A percentile compares a stretch with the other conserved stretches of the same genome.
Conservation (phyloP, 1,140 invertebrate species). For the Drosophila equinoxialis region DNA sequence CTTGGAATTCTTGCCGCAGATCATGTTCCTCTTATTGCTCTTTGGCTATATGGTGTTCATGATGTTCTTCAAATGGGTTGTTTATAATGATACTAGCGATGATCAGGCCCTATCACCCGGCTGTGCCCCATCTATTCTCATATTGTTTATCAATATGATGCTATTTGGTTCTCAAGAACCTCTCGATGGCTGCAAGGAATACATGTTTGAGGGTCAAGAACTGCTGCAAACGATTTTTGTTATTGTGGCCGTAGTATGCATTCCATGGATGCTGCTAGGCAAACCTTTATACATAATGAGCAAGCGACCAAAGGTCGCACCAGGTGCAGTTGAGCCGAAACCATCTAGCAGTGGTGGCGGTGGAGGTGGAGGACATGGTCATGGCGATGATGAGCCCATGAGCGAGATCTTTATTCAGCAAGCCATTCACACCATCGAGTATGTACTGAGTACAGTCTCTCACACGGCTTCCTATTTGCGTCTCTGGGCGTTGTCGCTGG, state of each 20-base stretch:
- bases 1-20: constrained; percentile 96
- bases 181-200: constrained; percentile 86
- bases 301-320: constrained; percentile 22
- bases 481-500: constrained; percentile 97
- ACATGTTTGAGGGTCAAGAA: constrained; percentile 90
- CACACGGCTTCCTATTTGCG: constrained; percentile 98
- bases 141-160: constrained; percentile 97
- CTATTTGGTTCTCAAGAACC: constrained; percentile 85
- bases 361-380: constrained; percentile 39
- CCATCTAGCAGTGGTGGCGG: constrained; percentile 1
- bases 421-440: constrained; percentile 98
- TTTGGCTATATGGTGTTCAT: constrained; percentile 97
- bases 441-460: constrained; percentile 96
- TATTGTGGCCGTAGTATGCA: constrained; percentile 90
- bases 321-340: constrained; percentile 22
- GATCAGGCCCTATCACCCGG: constrained; percentile 84
- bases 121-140: constrained; percentile 94
- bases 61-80: constrained; percentile 95
- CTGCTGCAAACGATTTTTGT: constrained; percentile 90
- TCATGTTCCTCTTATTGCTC: constrained; percentile 94
- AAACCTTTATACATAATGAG: constrained; percentile 90
- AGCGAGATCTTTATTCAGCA: constrained; percentile 96
- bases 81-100: constrained; percentile 86
- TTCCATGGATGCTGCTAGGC: constrained; percentile 95
- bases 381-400: constrained; percentile 88